Base-by-base conservation (phyloP, 2,113 vertebrate genomes). In the Dascyllus trimaculatus region DNA sequence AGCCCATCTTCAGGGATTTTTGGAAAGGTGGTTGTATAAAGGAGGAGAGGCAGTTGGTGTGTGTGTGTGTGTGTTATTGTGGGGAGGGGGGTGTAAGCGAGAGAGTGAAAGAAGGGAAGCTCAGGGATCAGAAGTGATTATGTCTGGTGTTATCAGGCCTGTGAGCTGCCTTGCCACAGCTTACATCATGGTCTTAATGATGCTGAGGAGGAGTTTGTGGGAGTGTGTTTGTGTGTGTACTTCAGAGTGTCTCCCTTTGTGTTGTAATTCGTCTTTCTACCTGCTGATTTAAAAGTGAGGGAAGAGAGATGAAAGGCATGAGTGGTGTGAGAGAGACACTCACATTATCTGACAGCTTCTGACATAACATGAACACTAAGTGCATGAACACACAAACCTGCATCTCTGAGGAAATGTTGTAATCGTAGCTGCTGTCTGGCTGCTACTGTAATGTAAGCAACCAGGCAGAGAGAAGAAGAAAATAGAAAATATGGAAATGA, bases 161-260 rank as follows among this genome's bases (percentile, higher is more conserved):
- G 84, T 8, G 18, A 79, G 76, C 64, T 1, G 62, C 58, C 85
- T 87, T 86, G 66, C 87, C 66, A 46, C 74, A 80, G 69, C 75
- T 91, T 91, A 91, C 85, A 89, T 88, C 89, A 91, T 80, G 75
- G 78, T 64, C 54, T 69, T 86, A 77, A 73, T 84, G 82, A 82
- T 75, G 60, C 24, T 7, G 15, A 71, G 57, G 26, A 58, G 70
- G 29, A 45, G 69, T 48, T 43, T 24, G 14, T 54, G 45, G 52
- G 43, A 70, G 71, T 74, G 56, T 75, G 54, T 68, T 22, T 69
- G 66, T 70, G 24, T 46, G 69, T 52, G 64, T 13, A 22, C 4
- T 51, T 63, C 43, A 52, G 63, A 54, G 2, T 70, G 13, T 67
- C 63, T 81, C 40, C 18, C 26, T 52, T 29, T 71, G 57, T 78